Conservation (phyloP, 2,797 vertebrate species). For the Amblyraja radiata region DNA sequence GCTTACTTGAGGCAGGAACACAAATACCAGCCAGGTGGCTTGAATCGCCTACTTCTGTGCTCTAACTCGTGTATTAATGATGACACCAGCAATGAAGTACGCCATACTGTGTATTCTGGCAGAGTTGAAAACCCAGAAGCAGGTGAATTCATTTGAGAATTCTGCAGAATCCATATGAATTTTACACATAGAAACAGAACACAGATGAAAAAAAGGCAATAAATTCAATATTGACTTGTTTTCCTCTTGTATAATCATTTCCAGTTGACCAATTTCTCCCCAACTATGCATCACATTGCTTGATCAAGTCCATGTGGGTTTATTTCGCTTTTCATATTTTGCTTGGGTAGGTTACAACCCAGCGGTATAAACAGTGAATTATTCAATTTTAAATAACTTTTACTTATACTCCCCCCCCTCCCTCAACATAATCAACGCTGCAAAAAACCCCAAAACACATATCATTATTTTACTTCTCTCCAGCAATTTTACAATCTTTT, state of each 20-base stretch:
- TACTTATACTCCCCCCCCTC: no score
- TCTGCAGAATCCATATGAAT: not conserved
- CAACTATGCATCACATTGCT: not conserved
- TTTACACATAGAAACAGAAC: not conserved
- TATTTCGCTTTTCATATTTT: not conserved
- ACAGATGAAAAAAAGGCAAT: not conserved
- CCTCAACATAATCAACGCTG: no score
- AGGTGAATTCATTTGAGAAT: not conserved
- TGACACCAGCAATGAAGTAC: not conserved
- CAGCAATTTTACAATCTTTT: not conserved
- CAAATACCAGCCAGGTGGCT: not conserved
- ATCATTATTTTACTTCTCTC: not conserved
- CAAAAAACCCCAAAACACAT: not conserved
- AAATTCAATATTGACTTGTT: not conserved
- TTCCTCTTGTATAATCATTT: conserved; percentile 14
- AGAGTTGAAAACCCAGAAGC: not conserved
- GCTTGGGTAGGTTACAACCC: no score
- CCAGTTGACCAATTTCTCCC: not conserved
- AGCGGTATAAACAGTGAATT: no score
- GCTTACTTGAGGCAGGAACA: not conserved
- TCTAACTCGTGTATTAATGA: not conserved
- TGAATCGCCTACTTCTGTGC: not conserved
- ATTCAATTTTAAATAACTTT: no score
- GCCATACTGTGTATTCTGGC: not conserved
- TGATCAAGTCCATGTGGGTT: not conserved